Evolutionary conservation across 2,113 vertebrate genomes (phyloP).

Genomic region (Pardalotus punctatus): DNA sequence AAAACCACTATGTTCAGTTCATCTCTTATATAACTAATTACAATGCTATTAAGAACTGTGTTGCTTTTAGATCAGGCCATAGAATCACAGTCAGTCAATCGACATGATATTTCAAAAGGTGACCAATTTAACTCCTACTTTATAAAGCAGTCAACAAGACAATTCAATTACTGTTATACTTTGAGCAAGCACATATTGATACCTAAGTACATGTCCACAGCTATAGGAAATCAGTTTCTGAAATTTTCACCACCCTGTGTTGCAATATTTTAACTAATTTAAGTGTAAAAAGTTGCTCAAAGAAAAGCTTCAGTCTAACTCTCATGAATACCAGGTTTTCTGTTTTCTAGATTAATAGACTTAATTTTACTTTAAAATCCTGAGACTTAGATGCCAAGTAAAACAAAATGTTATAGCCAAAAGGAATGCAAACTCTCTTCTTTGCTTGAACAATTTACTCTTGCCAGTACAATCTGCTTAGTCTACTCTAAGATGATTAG

Average conservation of each 20-base stretch:
- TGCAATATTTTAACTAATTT: not conserved
- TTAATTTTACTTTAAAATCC: not conserved
- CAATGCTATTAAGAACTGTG: not conserved
- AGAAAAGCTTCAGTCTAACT: not conserved
- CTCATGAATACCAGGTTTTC: not conserved
- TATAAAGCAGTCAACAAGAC: not conserved
- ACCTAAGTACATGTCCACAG: not conserved
- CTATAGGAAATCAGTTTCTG: not conserved
- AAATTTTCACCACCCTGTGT: not conserved
- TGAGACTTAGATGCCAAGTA: not conserved
- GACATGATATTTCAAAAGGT: not conserved
- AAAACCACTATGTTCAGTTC: not conserved
- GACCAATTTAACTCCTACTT: not conserved
- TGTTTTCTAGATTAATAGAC: not conserved
- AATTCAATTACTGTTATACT: not conserved
- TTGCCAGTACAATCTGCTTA: not conserved
- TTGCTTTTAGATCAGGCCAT: not conserved
- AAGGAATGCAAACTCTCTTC: not conserved
- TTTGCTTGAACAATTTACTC: not conserved
- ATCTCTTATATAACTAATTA: not conserved
- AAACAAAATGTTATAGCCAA: not conserved
- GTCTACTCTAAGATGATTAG: not conserved
- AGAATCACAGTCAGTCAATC: not conserved
- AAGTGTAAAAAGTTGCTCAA: not conserved
- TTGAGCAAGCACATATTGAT: not conserved